Evolutionary conservation across 2,113 vertebrate species (phyloP).

Genomic region (Psittacula cyanocephala): DNA sequence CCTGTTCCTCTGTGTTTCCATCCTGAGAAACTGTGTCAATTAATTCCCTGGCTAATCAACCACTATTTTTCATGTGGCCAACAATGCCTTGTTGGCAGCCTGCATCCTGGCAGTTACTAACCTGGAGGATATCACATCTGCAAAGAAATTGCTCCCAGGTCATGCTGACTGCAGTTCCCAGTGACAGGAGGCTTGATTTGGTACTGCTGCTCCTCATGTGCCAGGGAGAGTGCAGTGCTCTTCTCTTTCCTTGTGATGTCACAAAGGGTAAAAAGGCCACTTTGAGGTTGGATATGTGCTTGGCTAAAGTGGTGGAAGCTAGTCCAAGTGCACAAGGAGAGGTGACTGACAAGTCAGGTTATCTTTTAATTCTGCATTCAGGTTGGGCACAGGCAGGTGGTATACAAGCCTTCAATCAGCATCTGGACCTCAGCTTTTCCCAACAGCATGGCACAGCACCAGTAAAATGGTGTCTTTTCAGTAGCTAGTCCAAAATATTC

Average conservation of each 20-base stretch:
- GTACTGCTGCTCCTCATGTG: background rate
- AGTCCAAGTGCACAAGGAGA: background rate
- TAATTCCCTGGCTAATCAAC: background rate
- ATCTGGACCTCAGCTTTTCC: background rate
- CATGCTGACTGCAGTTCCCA: rapidly evolving
- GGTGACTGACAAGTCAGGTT: background rate
- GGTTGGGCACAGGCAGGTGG: rapidly evolving
- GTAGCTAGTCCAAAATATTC: background rate
- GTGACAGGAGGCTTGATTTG: background rate
- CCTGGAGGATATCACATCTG: background rate
- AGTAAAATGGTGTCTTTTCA: background rate
- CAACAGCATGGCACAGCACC: background rate
- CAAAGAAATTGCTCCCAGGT: background rate
- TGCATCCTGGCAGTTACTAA: background rate
- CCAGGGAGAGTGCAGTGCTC: background rate
- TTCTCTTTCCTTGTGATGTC: background rate
- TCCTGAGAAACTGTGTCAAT: background rate
- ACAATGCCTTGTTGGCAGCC: background rate
- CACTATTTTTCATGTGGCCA: background rate
- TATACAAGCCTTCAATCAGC: background rate
- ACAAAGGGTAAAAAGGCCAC: background rate
- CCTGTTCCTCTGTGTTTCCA: background rate
- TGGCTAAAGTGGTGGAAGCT: background rate
- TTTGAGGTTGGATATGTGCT: background rate
- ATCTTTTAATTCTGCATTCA: background rate